Evolutionary conservation across 2,888 invertebrate genomes (phyloP), one percentile per base, ranked within the genome.

Genomic region (Rhingia campestris): DNA sequence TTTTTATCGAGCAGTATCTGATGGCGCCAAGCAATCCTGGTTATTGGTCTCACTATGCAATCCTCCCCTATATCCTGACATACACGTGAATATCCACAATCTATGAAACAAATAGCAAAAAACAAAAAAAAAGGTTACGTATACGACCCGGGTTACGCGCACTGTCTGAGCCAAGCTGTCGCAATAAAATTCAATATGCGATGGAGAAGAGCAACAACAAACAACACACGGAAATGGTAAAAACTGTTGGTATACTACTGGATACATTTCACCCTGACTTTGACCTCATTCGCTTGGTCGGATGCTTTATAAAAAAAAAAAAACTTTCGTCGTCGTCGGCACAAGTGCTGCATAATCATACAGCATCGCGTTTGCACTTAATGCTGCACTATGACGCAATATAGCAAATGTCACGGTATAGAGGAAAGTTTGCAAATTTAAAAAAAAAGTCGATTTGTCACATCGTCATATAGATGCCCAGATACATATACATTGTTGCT

Each of bases 381-480:
- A 59, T 74, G 70, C 80, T 75, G 80, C 84, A 80, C 80, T 79
- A 75, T 84, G 84, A 84, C 84, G 80, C 58, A 84, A 84, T 67
- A 61, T 39, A 72, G 49, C 45, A 76, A 72, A 53, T 70, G 63
- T 53, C 69, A 64, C 43, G 53, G 47, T 59, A 22, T 22, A 22
- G 30, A 51, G 39, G 53, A 32, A 58, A 10, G 35, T 30, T 32
- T 6, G 33, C 14, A 41, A 49, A n/a, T 49, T 53, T 43, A 47
- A 30, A 58, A 30, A 45, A 6, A 35, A 39, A 49, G 30, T 47
- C 22, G 56, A 56, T 49, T 35, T 45, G 47, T 33, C 47, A n/a
- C 41, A 22, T 10, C 33, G 43, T 39, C 22, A 32, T 14, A 33
- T 41, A 39, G 30, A 49, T 54, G 43, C 14, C 39, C 47, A 1